Percentiles rank a stretch among this genome's conserved stretches.
Evolutionary conservation across 1,140 invertebrate genomes (phyloP).

Genomic region (Cyclargus thomasi): DNA sequence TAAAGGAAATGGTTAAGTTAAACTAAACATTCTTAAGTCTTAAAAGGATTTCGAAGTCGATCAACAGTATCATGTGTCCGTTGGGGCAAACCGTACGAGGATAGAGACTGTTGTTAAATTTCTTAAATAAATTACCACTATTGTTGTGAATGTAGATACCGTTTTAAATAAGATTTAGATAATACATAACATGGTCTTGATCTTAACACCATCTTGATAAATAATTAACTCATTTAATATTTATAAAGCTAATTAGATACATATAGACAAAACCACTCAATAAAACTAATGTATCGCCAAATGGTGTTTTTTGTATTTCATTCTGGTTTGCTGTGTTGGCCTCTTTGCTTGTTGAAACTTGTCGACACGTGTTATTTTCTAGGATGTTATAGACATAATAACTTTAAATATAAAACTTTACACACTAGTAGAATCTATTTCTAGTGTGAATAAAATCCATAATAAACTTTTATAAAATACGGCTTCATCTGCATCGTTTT

Average conservation of each 20-base stretch:
- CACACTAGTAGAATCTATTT: background rate
- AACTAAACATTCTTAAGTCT: background rate
- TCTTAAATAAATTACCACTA: too few relatives aligned
- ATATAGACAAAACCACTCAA: background rate
- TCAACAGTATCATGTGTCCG: background rate
- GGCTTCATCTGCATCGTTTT: too few relatives aligned
- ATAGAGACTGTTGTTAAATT: background rate
- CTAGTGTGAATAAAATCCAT: too few relatives aligned
- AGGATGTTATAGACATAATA: background rate
- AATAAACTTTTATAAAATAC: too few relatives aligned
- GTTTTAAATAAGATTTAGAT: background rate
- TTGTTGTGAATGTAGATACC: too few relatives aligned
- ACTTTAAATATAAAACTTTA: background rate
- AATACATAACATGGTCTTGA: background rate
- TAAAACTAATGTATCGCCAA: background rate
- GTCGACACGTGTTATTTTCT: background rate
- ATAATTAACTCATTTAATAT: background rate
- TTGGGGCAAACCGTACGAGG: background rate
- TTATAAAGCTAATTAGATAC: background rate
- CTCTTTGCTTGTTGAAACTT: background rate
- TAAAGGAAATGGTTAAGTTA: background rate
- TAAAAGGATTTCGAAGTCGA: background rate
- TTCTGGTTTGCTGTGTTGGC: background rate
- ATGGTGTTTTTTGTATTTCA: constrained; percentile 3
- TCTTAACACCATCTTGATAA: background rate